Evolutionary conservation across 2,113 vertebrate genomes (phyloP).

Genomic region (Piprites chloris): DNA sequence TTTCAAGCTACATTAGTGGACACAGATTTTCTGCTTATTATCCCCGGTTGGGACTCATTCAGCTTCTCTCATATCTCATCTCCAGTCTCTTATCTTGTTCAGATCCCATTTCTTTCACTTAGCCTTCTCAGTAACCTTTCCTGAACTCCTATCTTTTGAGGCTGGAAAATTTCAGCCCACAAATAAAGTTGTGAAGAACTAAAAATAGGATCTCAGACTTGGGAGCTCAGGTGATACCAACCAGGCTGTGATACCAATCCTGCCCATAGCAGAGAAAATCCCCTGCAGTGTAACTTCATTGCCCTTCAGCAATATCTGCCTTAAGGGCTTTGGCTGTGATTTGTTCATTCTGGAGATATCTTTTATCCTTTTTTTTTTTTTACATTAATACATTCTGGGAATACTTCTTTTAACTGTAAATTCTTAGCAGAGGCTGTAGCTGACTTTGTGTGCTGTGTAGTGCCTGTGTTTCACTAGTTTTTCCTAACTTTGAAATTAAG

Average conservation of each 20-base stretch:
- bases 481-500: neutral
- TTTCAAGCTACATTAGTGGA: neutral
- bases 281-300: neutral
- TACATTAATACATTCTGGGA: neutral
- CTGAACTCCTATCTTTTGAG: neutral
- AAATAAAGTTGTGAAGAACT: neutral
- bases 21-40: neutral
- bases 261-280: neutral
- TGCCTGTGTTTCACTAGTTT: neutral
- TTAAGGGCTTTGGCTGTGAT: neutral
- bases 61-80: neutral
- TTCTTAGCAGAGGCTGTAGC: neutral
- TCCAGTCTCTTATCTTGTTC: neutral
- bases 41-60: neutral
- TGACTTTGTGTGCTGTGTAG: neutral
- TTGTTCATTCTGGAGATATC: neutral
- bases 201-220: neutral
- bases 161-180: neutral
- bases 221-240: neutral
- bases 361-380: neutral
- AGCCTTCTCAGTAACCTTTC: neutral
- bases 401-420: neutral
- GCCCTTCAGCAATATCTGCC: neutral
- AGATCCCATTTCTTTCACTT: constrained; percentile 4
- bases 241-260: neutral